A percentile compares a stretch with the other conserved stretches of the same genome.
These are phyloP conservation scores for Paraescarpia echinospica DNA, from an alignment of 1,140 invertebrate species.

Conservation along the genomic window DNA sequence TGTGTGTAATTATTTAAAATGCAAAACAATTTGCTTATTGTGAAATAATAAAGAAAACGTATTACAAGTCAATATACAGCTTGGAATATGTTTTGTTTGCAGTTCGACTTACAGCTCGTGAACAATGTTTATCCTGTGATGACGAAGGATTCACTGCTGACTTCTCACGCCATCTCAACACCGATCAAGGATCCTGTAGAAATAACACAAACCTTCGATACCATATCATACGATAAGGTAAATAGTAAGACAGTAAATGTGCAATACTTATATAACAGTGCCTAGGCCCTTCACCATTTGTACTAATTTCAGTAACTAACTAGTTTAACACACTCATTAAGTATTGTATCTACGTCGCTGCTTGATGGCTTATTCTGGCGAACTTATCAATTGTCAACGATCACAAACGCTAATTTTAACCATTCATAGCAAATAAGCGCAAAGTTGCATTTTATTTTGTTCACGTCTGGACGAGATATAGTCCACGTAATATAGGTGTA, in stretches of 20 bases:
- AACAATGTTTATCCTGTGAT: constrained; percentile 55
- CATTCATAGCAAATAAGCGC: too few relatives aligned
- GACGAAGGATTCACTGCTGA: constrained; percentile 57
- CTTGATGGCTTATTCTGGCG: background rate
- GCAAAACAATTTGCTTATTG: background rate
- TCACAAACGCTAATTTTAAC: too few relatives aligned
- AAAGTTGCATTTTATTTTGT: too few relatives aligned
- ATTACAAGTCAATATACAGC: background rate
- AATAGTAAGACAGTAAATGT: too few relatives aligned
- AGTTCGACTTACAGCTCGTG: constrained; percentile 49
- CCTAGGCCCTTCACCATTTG: too few relatives aligned
- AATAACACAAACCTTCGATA: constrained; percentile 53
- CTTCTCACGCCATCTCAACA: constrained; percentile 58
- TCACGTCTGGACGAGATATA: too few relatives aligned
- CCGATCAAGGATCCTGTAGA: constrained; percentile 50
- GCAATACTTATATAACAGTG: too few relatives aligned
- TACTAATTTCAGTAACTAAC: too few relatives aligned
- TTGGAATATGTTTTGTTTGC: constrained; percentile 18
- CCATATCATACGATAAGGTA: constrained; percentile 57
- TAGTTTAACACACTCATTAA: too few relatives aligned
- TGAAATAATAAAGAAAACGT: background rate
- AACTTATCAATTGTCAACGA: background rate
- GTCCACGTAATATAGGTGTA: too few relatives aligned
- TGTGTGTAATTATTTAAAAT: background rate
- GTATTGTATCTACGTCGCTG: too few relatives aligned